A percentile compares a stretch with the other conserved stretches of the same genome.
Evolutionary conservation across 1,140 invertebrate species (phyloP).

Genomic region (Listronotus bonariensis): DNA sequence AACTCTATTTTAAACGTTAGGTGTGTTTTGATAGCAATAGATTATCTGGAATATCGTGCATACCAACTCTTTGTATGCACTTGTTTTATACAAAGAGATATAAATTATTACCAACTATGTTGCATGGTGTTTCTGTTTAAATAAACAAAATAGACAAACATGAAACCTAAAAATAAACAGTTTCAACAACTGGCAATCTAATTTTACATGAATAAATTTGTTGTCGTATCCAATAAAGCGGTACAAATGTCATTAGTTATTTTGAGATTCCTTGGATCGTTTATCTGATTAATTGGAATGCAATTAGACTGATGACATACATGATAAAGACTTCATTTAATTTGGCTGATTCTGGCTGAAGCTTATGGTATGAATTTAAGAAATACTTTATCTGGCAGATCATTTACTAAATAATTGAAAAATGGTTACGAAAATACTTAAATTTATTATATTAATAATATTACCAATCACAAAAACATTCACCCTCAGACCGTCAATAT

Average conservation of each 20-base stretch:
- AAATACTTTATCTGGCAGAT: too few relatives aligned
- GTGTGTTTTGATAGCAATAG: slow-evolving; percentile 28
- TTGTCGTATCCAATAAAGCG: slow-evolving; percentile 30
- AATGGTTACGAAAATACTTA: too few relatives aligned
- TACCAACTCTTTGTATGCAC: slow-evolving; percentile 20
- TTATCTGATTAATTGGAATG: slow-evolving; percentile 16
- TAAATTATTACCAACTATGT: slow-evolving; percentile 25
- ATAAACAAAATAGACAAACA: slow-evolving; percentile 26
- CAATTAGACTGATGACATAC: slow-evolving; percentile 3
- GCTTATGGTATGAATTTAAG: too few relatives aligned
- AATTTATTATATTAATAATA: too few relatives aligned
- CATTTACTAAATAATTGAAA: too few relatives aligned
- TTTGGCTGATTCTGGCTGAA: too few relatives aligned
- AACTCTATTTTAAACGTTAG: slow-evolving; percentile 23
- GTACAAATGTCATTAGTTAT: slow-evolving; percentile 30
- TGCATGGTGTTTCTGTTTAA: slow-evolving; percentile 23
- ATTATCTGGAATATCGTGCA: slow-evolving; percentile 27
- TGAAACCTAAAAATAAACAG: slow-evolving; percentile 27
- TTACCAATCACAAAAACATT: too few relatives aligned
- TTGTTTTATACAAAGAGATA: slow-evolving; percentile 13
- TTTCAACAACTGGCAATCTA: slow-evolving; percentile 19
- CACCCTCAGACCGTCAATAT: too few relatives aligned
- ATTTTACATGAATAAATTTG: slow-evolving; percentile 37
- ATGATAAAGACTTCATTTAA: too few relatives aligned
- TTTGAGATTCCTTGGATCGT: slow-evolving; percentile 20